Conservation (phyloP, 2,797 vertebrate species). For the Poeciliopsis paucimaculata region DNA sequence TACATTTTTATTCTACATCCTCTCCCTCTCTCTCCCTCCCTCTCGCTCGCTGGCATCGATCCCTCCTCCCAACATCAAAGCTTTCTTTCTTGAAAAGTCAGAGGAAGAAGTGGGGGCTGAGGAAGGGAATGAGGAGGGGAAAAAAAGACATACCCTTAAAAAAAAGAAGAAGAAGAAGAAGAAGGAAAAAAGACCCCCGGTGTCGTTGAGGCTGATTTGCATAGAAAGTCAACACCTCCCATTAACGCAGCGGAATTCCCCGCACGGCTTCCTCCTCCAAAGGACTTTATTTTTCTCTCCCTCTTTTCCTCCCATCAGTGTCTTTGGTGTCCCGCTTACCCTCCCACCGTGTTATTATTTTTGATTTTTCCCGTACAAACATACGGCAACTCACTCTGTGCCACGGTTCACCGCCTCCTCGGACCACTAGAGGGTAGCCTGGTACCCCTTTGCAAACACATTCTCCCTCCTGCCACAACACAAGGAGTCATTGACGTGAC, state of each 20-base stretch:
- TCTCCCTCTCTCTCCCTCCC: conserved; percentile 6
- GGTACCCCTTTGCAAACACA: conserved; percentile 52
- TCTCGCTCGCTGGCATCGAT: conserved; percentile 61
- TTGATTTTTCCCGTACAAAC: not conserved
- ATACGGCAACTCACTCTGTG: conserved; percentile 61
- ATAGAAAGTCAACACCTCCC: conserved; percentile 64
- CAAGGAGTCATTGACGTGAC: conserved; percentile 54
- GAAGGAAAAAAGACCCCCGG: conserved; percentile 50
- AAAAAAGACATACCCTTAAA: conserved; percentile 39
- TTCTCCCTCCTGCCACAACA: conserved; percentile 29
- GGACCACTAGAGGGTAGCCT: conserved; percentile 79
- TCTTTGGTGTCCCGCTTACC: conserved; percentile 27
- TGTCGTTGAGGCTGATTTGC: conserved; percentile 60
- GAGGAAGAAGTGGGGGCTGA: conserved; percentile 3
- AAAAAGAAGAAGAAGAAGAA: conserved; percentile 20
- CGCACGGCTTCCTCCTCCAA: conserved; percentile 31
- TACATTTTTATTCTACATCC: conserved; percentile 65
- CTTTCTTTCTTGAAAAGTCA: conserved; percentile 75
- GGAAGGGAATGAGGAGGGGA: not conserved
- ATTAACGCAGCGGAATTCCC: conserved; percentile 54
- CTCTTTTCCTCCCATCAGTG: conserved; percentile 29
- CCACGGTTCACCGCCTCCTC: conserved; percentile 54
- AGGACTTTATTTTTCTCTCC: conserved; percentile 27
- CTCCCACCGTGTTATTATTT: not conserved
- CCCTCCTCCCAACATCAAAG: conserved; percentile 75